These are phyloP conservation scores for Arge pagana DNA, from an alignment of 2,888 invertebrate species.

Conservation along the genomic window DNA sequence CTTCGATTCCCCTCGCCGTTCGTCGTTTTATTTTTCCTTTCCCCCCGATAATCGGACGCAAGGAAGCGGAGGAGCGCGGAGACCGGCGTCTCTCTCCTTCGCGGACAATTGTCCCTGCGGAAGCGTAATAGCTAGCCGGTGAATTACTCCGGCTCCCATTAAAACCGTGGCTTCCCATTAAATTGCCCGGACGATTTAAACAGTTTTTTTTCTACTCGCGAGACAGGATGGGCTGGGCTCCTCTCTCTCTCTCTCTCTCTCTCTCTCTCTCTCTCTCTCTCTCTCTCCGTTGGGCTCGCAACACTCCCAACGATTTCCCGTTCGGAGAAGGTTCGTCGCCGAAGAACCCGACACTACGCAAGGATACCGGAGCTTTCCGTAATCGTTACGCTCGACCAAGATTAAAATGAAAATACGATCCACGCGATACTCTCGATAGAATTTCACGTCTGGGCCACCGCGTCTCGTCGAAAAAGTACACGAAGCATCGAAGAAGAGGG, in stretches of 20 bases:
- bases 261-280: background rate
- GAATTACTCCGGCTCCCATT: conserved; percentile 34
- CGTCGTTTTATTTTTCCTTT: no score
- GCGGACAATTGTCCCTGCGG: conserved; percentile 25
- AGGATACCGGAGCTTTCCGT: background rate
- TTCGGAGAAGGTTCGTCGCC: background rate
- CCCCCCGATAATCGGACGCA: background rate
- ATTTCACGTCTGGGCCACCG: no score
- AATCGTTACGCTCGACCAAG: background rate
- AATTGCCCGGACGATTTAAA: conserved; percentile 30
- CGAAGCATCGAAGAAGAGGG: no score
- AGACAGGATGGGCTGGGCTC: conserved; percentile 39
- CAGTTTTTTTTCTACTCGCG: conserved; percentile 36
- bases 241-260: conserved; percentile 14
- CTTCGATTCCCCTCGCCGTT: no score
- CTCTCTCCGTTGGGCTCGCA: no score
- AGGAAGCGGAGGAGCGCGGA: conserved; percentile 10
- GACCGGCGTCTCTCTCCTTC: conserved; percentile 24
- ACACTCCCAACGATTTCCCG: no score
- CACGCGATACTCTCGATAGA: no score
- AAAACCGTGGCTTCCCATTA: conserved; percentile 29
- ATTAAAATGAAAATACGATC: background rate
- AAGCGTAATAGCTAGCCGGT: conserved; percentile 25
- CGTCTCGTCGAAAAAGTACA: no score
- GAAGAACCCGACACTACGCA: background rate